Evolutionary conservation across 1,140 invertebrate species (phyloP).

Genomic region (Hylyphantes graminicola): DNA sequence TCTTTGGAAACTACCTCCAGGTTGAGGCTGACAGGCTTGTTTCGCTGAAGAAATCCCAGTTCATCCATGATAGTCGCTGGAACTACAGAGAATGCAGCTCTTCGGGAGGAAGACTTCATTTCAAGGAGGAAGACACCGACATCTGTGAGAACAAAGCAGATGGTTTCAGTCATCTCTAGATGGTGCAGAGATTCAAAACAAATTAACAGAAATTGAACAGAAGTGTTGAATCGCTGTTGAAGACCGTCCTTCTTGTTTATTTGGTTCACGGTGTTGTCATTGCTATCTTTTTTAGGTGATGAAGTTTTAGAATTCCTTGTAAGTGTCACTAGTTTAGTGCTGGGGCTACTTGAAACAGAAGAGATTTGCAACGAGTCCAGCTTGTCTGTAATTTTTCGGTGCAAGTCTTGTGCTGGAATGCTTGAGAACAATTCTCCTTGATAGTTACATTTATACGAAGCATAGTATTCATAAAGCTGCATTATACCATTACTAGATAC

Average conservation of each 20-base stretch:
- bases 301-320: no score
- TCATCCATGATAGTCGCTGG: not conserved
- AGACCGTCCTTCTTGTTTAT: not conserved
- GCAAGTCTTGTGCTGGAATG: not conserved
- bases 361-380: no score
- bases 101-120: not conserved
- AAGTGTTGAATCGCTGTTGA: not conserved
- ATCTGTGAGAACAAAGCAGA: not conserved
- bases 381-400: no score
- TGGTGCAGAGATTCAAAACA: conserved; percentile 32
- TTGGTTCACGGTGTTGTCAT: not conserved
- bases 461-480: not conserved
- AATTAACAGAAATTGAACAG: not conserved
- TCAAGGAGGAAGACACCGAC: not conserved
- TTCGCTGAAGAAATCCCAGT: not conserved
- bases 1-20: not conserved
- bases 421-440: not conserved
- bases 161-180: not conserved
- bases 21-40: no score
- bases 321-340: no score
- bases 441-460: conserved; percentile 13
- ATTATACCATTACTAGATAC: not conserved
- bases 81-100: not conserved
- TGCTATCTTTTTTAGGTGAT: no score
- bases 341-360: no score